Conservation (phyloP, 2,113 vertebrate genomes). For the Centropristis striata region DNA sequence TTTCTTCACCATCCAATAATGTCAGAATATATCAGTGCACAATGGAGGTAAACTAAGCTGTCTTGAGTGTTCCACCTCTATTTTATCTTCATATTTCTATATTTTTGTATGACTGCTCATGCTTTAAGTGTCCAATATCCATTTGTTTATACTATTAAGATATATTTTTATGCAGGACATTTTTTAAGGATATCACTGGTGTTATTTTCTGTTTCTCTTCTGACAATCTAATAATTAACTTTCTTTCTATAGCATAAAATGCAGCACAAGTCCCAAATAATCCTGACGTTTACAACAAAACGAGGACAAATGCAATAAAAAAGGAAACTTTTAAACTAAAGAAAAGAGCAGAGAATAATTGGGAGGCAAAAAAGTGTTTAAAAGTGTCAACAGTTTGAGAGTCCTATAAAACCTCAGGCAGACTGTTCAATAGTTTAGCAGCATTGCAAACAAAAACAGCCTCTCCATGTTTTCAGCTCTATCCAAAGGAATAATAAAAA, state of each 20-base stretch:
- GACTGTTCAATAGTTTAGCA: neutral
- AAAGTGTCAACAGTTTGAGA: neutral
- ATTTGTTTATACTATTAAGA: too few species aligned
- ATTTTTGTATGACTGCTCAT: too few species aligned
- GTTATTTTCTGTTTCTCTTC: too few species aligned
- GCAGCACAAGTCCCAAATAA: neutral
- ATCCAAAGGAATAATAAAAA: neutral
- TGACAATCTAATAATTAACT: too few species aligned
- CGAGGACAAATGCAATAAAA: neutral
- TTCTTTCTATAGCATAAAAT: neutral
- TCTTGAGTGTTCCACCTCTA: too few species aligned
- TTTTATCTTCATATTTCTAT: too few species aligned
- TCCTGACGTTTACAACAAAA: neutral
- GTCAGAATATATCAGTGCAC: constrained; percentile 19
- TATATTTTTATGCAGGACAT: too few species aligned
- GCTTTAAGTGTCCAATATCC: too few species aligned
- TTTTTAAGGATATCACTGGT: too few species aligned
- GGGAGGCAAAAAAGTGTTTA: neutral
- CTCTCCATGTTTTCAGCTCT: neutral
- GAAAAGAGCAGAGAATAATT: neutral
- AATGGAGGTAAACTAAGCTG: neutral
- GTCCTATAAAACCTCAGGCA: neutral
- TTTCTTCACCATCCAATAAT: constrained; percentile 27
- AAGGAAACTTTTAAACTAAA: neutral
- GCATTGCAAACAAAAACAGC: neutral